Evolutionary conservation across 2,113 vertebrate genomes (phyloP).

Genomic region (Scomber japonicus): DNA sequence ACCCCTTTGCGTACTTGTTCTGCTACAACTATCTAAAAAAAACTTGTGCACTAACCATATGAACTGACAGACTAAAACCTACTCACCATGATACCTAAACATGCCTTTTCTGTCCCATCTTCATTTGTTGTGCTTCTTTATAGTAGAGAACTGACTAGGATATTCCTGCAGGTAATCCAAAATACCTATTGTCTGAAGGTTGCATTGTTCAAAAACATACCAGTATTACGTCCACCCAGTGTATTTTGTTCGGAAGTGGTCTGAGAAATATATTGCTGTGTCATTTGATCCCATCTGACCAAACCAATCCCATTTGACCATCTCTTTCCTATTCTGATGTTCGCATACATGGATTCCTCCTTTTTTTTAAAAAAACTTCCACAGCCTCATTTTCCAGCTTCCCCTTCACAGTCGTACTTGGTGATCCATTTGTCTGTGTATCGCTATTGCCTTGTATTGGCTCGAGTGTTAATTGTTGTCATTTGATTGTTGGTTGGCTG

Average conservation of each 20-base stretch:
- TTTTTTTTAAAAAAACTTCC: conserved; percentile 66
- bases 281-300: conserved; percentile 69
- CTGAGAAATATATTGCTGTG: conserved; percentile 69
- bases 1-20: conserved; percentile 28
- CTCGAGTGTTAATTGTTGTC: conserved; percentile 68
- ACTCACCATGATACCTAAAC: conserved; percentile 87
- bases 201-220: conserved; percentile 90
- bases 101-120: conserved; percentile 96
- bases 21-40: conserved; percentile 37
- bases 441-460: conserved; percentile 76
- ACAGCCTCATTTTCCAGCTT: conserved; percentile 87
- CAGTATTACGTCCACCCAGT: conserved; percentile 89
- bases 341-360: conserved; percentile 67
- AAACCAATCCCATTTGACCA: conserved; percentile 67
- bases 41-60: conserved; percentile 56
- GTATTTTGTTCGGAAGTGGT: conserved; percentile 85
- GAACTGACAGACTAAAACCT: conserved; percentile 56
- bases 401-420: conserved; percentile 86
- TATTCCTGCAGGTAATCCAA: conserved; percentile 94
- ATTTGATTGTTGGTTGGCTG: conserved; percentile 58
- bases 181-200: conserved; percentile 83
- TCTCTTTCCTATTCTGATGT: conserved; percentile 65
- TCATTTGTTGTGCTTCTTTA: conserved; percentile 93
- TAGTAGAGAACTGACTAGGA: conserved; percentile 99
- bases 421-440: conserved; percentile 94